phyloP scores from a whole-genome alignment of 1,140 invertebrate genomes.

The Macrocentrus cingulum region DNA sequence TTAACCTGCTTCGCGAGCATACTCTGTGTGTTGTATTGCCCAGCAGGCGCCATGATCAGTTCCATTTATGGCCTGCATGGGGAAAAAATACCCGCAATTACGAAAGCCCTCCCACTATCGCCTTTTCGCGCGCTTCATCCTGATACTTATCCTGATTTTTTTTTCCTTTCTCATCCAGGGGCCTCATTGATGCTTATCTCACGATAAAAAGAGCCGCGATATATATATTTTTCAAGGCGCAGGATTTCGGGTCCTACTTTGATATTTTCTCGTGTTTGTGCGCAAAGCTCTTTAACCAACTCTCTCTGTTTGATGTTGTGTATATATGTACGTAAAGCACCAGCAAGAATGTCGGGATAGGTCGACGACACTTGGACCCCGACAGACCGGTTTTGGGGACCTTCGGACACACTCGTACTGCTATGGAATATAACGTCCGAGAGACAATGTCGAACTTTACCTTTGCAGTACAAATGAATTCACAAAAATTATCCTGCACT shows the following conservation, averaged over 20 bases:
- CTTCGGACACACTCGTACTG: conserved; percentile 31
- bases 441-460: conserved; percentile 26
- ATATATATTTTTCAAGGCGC: no score
- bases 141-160: no score
- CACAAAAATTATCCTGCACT: background rate
- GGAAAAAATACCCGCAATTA: conserved; percentile 25
- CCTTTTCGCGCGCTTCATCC: no score
- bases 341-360: conserved; percentile 39
- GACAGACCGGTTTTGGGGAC: conserved; percentile 35
- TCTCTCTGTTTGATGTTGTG: conserved; percentile 16
- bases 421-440: conserved; percentile 8
- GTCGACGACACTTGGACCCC: conserved; percentile 32
- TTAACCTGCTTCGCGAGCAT: conserved; percentile 54
- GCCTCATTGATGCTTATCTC: no score
- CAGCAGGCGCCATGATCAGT: conserved; percentile 21
- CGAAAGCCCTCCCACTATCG: conserved; percentile 6
- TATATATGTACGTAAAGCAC: conserved; percentile 38
- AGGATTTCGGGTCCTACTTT: conserved; percentile 4
- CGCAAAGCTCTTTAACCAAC: background rate
- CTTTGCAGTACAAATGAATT: no score
- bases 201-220: no score
- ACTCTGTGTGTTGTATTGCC: conserved; percentile 13
- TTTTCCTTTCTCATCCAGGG: no score
- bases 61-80: conserved; percentile 50
- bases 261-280: conserved; percentile 2